Percentiles rank a stretch among this genome's conserved stretches.
Conservation (phyloP, 2,888 invertebrate genomes). For the Tridacna gigas region DNA sequence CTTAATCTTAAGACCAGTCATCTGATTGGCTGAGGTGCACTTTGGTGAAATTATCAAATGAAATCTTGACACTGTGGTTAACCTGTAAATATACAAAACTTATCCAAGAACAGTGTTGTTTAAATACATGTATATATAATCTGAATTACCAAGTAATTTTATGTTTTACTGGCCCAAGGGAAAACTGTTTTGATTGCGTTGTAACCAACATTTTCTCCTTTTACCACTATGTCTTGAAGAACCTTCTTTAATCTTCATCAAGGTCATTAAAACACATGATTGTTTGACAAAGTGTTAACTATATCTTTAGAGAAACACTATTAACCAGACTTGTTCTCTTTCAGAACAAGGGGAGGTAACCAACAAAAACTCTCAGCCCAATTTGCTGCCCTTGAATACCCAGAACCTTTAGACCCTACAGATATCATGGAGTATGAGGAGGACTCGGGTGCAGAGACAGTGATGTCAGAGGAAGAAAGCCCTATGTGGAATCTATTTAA, state of each 20-base stretch:
- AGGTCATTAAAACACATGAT: no score
- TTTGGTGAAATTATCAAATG: no score
- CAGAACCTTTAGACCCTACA: slow-evolving; percentile 57
- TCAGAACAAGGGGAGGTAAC: slow-evolving; percentile 64
- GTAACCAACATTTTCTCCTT: background rate
- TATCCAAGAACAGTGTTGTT: no score
- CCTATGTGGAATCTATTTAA: slow-evolving; percentile 95
- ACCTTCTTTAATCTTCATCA: no score
- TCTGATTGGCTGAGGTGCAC: no score
- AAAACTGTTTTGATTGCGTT: background rate
- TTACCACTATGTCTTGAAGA: background rate
- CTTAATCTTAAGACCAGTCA: no score
- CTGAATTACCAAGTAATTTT: no score
- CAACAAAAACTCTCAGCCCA: slow-evolving; percentile 76
- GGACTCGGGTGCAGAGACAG: slow-evolving; percentile 85
- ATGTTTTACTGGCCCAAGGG: background rate
- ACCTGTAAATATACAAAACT: no score
- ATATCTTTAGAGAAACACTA: background rate
- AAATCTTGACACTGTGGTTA: no score
- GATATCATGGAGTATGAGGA: slow-evolving; percentile 78
- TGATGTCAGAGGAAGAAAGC: slow-evolving; percentile 85
- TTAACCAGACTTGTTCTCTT: background rate
- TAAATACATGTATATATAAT: no score
- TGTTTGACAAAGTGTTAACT: no score
- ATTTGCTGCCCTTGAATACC: slow-evolving; percentile 75